Conservation (phyloP, 1,140 invertebrate genomes). For the Drosophila pectinifera region DNA sequence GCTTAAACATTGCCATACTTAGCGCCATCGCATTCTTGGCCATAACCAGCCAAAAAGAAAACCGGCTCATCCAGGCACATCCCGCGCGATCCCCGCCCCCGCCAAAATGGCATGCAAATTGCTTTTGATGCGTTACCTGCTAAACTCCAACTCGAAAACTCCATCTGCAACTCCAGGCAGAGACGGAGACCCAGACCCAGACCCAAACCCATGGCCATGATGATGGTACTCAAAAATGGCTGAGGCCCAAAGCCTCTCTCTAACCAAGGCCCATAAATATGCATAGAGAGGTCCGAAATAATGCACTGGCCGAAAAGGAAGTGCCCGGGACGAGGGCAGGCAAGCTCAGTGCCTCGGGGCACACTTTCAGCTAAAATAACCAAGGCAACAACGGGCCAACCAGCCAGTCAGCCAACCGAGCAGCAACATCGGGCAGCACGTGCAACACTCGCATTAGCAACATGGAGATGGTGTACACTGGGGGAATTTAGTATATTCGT, state of each 20-base stretch:
- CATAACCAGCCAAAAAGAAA: slow-evolving; percentile 34
- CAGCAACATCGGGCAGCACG: slow-evolving; percentile 63
- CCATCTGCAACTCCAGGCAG: slow-evolving; percentile 27
- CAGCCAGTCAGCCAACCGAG: slow-evolving; percentile 30
- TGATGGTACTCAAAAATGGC: slow-evolving; percentile 83
- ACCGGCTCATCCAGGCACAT: slow-evolving; percentile 56
- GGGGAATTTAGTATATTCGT: not conserved
- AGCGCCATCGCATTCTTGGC: slow-evolving; percentile 71
- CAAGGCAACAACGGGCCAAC: not conserved
- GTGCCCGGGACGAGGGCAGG: slow-evolving; percentile 46
- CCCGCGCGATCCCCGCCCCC: slow-evolving; percentile 1
- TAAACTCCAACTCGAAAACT: slow-evolving; percentile 27
- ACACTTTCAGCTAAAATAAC: slow-evolving; percentile 58
- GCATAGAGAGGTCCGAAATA: slow-evolving; percentile 63
- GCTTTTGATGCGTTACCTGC: slow-evolving; percentile 78
- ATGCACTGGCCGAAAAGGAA: slow-evolving; percentile 69
- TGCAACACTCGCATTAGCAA: slow-evolving; percentile 62
- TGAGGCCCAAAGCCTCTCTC: slow-evolving; percentile 42
- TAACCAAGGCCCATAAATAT: slow-evolving; percentile 69
- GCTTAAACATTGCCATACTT: slow-evolving; percentile 62
- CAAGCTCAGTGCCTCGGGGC: slow-evolving; percentile 71
- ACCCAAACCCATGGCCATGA: slow-evolving; percentile 39
- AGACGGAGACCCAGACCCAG: slow-evolving; percentile 6
- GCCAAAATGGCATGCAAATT: slow-evolving; percentile 80
- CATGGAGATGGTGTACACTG: slow-evolving; percentile 38